Base-by-base conservation (phyloP, 2,888 invertebrate species). In the Nomada lathburiana region DNA sequence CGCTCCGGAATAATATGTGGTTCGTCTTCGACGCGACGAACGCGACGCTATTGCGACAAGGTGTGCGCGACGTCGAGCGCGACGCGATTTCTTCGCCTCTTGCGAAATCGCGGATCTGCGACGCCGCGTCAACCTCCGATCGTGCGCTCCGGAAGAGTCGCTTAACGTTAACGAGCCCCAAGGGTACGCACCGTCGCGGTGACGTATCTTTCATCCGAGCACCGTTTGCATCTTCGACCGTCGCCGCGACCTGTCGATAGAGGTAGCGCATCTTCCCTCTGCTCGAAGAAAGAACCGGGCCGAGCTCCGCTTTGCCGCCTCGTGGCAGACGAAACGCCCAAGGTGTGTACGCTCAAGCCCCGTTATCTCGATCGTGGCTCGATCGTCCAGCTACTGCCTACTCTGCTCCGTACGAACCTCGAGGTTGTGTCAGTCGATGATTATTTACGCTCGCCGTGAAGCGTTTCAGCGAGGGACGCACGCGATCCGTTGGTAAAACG, bases 321-420 rank as follows among this genome's bases (percentile, higher is more conserved):
- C 80, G 76, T 57, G 82, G 83, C 77, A 73, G 81, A 87, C 79
- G 86, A 83, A 85, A 83, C 69, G 83, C 72, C 78, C 78, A 72
- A 68, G 63, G 76, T 83, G 36, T 36, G 36, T 36, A 85, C 78
- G 74, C 82, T 83, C 63, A 80, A 87, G 82, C 79, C 80, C 88
- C 89, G 89, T 89, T 89, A 89, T 89, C 88, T 89, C 86, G 85
- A 88, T 88, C 88, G 80, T 63, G 75, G 63, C 75, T 76, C 85
- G 83, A 87, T 81, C 87, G 77, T 73, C 72, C 80, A 42, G 77
- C 87, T 82, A 68, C 86, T 77, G 75, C 81, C 87, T 82, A 68
- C 86, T 77, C 72, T 77, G 80, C 53, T 75, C 75, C 80, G 62
- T 73, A 53, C 69, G 76, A 60, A 70, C 64, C 80, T 80, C 65